phyloP scores from a whole-genome alignment of 1,140 invertebrate species.

The Leptopilina boulardi region DNA sequence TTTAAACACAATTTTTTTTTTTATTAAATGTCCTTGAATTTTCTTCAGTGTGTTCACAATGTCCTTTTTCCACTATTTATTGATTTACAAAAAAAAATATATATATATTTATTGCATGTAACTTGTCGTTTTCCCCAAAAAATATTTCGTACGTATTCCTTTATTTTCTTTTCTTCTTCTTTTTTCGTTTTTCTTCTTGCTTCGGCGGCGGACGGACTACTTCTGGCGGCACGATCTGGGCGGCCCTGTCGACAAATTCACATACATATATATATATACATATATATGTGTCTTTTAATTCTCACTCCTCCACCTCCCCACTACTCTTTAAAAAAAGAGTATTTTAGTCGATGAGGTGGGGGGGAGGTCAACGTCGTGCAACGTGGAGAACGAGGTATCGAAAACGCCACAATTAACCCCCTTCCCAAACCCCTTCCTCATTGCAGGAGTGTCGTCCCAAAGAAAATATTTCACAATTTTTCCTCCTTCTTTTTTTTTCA shows the following conservation, averaged over 20 bases:
- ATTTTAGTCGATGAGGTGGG: too few species aligned
- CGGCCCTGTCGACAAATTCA: conserved; percentile 67
- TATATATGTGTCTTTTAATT: not conserved
- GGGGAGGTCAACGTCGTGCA: conserved; percentile 23
- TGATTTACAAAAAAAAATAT: too few species aligned
- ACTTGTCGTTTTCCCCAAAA: too few species aligned
- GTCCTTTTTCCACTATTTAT: too few species aligned
- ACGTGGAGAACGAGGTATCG: conserved; percentile 14
- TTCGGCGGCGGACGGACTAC: conserved; percentile 76
- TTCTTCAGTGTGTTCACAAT: conserved; percentile 48
- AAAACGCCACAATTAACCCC: not conserved
- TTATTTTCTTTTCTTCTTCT: not conserved
- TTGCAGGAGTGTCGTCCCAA: too few species aligned
- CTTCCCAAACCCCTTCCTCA: too few species aligned
- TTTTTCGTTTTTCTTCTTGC: conserved; percentile 53
- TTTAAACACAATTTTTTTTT: too few species aligned
- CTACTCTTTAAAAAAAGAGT: not conserved
- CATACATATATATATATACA: too few species aligned
- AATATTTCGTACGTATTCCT: conserved; percentile 55
- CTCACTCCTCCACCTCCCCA: conserved; percentile 5
- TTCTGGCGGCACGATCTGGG: conserved; percentile 75
- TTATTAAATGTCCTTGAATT: too few species aligned
- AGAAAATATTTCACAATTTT: not conserved
- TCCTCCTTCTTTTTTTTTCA: too few species aligned
- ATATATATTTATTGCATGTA: too few species aligned